These are phyloP conservation scores for Pantherophis guttatus DNA, from an alignment of 2,113 vertebrate genomes.

Conservation along the genomic window DNA sequence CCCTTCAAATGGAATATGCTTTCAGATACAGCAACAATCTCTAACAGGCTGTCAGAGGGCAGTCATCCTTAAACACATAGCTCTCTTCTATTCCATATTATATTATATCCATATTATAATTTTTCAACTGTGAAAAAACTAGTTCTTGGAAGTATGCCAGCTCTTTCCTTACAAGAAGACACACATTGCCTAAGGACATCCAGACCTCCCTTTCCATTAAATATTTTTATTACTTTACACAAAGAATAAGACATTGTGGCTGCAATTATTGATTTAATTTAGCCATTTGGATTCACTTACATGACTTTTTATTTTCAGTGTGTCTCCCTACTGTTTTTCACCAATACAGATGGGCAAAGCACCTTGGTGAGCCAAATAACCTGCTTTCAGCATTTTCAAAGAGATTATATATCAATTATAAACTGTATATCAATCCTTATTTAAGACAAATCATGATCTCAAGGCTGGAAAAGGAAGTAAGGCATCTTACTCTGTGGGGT, in stretches of 20 bases:
- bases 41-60: background rate
- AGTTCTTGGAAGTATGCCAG: background rate
- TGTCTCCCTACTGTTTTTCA: background rate
- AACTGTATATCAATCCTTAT: background rate
- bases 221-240: background rate
- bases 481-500: background rate
- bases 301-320: background rate
- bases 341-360: background rate
- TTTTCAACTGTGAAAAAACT: background rate
- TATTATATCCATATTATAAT: background rate
- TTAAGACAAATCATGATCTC: background rate
- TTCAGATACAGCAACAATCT: background rate
- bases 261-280: background rate
- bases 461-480: background rate
- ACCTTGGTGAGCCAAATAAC: background rate
- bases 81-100: background rate
- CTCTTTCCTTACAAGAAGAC: background rate
- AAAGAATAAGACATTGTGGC: background rate
- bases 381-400: background rate
- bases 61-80: background rate
- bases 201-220: background rate
- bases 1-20: background rate
- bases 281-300: background rate
- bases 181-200: background rate
- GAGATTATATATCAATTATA: background rate